Evolutionary conservation across 2,797 vertebrate species (phyloP).

Genomic region (Pampus argenteus): DNA sequence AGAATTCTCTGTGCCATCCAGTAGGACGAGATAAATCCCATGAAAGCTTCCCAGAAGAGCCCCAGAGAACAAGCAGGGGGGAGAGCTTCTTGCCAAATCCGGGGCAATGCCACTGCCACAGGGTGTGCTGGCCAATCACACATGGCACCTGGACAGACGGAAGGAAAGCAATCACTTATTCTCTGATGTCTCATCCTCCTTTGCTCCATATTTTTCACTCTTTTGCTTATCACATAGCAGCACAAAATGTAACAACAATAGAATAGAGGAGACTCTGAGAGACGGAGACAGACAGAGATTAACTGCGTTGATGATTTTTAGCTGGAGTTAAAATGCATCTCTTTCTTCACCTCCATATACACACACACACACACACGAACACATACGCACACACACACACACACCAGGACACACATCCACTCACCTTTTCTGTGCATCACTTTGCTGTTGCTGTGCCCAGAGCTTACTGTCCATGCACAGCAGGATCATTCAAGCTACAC

Average conservation of each 20-base stretch:
- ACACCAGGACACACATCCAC: conserved; percentile 59
- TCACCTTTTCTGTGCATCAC: conserved; percentile 76
- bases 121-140: conserved; percentile 77
- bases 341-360: conserved; percentile 51
- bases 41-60: conserved; percentile 74
- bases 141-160: conserved; percentile 84
- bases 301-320: conserved; percentile 58
- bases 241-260: conserved; percentile 35
- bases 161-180: conserved; percentile 78
- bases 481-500: conserved; percentile 65
- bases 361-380: conserved; percentile 37
- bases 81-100: conserved; percentile 74
- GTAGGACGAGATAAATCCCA: conserved; percentile 82
- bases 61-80: conserved; percentile 58
- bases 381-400: conserved; percentile 38
- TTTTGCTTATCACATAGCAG: conserved; percentile 33
- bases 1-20: conserved; percentile 73
- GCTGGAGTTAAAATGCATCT: conserved; percentile 59
- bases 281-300: conserved; percentile 41
- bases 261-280: conserved; percentile 36
- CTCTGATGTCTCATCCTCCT: conserved; percentile 38
- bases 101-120: conserved; percentile 73
- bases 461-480: conserved; percentile 71
- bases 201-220: neutral
- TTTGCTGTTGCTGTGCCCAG: conserved; percentile 78